These are phyloP conservation scores for Macrosoma leucophasiata DNA, from an alignment of 2,888 invertebrate genomes.

Conservation along the genomic window DNA sequence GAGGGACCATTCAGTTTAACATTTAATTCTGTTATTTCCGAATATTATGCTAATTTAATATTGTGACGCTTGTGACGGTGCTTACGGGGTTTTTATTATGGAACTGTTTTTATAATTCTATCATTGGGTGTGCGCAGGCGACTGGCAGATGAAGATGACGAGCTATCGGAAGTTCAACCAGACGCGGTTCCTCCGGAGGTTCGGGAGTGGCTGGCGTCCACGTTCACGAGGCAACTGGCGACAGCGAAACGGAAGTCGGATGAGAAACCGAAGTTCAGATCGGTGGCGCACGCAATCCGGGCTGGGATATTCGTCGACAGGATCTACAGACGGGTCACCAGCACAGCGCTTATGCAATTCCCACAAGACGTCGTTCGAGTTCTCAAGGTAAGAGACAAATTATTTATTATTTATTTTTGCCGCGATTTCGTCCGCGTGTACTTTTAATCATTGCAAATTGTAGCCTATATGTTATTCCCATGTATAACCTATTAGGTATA, in stretches of 20 bases:
- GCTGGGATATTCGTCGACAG: constrained; percentile 98
- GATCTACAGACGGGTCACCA: constrained; percentile 89
- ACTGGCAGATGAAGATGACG: constrained; percentile 94
- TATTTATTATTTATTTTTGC: too few relatives aligned
- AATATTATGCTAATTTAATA: constrained; percentile 23
- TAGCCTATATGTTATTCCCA: too few relatives aligned
- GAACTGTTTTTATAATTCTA: constrained; percentile 4
- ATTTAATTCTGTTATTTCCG: not conserved
- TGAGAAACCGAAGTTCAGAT: constrained; percentile 92
- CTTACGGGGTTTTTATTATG: not conserved
- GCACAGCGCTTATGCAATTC: constrained; percentile 88
- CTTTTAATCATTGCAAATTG: too few relatives aligned
- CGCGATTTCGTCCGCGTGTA: too few relatives aligned
- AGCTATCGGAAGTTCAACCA: constrained; percentile 95
- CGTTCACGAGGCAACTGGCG: constrained; percentile 93
- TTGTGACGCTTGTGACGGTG: constrained; percentile 5
- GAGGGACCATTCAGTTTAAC: too few relatives aligned
- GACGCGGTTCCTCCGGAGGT: constrained; percentile 98
- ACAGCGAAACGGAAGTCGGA: constrained; percentile 84
- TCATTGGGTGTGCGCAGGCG: constrained; percentile 73
- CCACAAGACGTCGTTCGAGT: constrained; percentile 90
- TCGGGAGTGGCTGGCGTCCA: constrained; percentile 96
- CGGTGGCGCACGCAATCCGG: constrained; percentile 96
- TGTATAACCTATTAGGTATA: too few relatives aligned
- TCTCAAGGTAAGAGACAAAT: too few relatives aligned